Percentiles rank a stretch among this genome's conserved stretches.
Evolutionary conservation across 2,113 vertebrate genomes (phyloP).

Genomic region (Megaceryle torquata): DNA sequence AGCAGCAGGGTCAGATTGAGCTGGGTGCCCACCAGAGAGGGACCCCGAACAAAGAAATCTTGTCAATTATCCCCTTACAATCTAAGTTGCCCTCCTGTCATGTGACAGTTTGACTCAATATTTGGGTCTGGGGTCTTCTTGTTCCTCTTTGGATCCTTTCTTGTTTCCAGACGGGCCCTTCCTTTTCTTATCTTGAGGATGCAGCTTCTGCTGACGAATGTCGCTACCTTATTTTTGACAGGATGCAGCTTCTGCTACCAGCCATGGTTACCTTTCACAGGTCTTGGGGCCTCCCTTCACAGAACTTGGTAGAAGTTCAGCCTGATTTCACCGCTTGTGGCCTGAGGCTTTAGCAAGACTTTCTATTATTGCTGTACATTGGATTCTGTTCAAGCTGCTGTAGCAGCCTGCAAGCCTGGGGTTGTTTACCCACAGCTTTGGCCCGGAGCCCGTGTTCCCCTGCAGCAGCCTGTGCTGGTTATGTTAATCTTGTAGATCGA

Average conservation of each 20-base stretch:
- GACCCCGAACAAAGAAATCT: no score
- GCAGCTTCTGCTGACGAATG: background rate
- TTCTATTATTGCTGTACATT: background rate
- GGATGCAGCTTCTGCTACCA: background rate
- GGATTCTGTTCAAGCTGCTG: background rate
- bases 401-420: rapidly evolving
- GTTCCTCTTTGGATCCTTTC: background rate
- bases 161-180: background rate
- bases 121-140: background rate
- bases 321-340: background rate
- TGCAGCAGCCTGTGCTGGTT: background rate
- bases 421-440: background rate
- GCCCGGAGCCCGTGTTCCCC: background rate
- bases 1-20: background rate
- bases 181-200: background rate
- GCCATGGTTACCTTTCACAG: background rate
- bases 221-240: background rate
- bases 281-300: no score
- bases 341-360: background rate
- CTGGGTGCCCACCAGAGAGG: background rate
- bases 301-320: background rate
- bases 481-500: background rate
- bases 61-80: background rate
- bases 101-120: background rate
- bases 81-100: background rate